phyloP scores from a whole-genome alignment of 2,888 invertebrate species.

The Pterostichus niger region DNA sequence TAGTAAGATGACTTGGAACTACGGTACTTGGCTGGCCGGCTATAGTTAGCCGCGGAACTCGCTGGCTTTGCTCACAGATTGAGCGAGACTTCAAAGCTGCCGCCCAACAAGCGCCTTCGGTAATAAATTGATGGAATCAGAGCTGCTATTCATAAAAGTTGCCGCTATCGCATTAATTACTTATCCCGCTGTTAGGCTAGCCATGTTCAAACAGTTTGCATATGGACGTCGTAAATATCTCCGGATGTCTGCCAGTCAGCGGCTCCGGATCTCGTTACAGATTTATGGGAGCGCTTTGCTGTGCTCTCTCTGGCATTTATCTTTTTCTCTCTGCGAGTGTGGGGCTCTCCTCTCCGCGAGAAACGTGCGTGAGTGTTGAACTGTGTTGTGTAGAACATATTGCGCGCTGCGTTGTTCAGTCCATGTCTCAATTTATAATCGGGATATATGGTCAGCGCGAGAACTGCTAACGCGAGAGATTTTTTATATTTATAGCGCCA shows the following conservation, averaged over 20 bases:
- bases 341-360: conserved; percentile 21
- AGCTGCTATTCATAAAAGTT: conserved; percentile 77
- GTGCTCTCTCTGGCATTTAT: conserved; percentile 45
- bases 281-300: conserved; percentile 63
- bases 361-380: conserved; percentile 21
- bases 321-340: conserved; percentile 48
- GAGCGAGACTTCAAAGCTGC: conserved; percentile 65
- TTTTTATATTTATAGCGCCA: conserved; percentile 17
- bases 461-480: neutral
- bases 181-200: conserved; percentile 73
- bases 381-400: conserved; percentile 26
- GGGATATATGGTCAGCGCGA: conserved; percentile 14
- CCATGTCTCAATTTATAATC: conserved; percentile 66
- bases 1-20: conserved; percentile 20
- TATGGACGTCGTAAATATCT: conserved; percentile 76
- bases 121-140: conserved; percentile 77
- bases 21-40: conserved; percentile 2
- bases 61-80: conserved; percentile 33
- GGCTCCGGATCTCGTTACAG: conserved; percentile 65
- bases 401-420: conserved; percentile 33
- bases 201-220: conserved; percentile 75
- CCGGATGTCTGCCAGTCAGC: conserved; percentile 67
- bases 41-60: conserved; percentile 58
- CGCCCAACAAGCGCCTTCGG: conserved; percentile 73
- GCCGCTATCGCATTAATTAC: conserved; percentile 77